phyloP scores from a whole-genome alignment of 2,888 invertebrate species.

The Drosophila monieri region DNA sequence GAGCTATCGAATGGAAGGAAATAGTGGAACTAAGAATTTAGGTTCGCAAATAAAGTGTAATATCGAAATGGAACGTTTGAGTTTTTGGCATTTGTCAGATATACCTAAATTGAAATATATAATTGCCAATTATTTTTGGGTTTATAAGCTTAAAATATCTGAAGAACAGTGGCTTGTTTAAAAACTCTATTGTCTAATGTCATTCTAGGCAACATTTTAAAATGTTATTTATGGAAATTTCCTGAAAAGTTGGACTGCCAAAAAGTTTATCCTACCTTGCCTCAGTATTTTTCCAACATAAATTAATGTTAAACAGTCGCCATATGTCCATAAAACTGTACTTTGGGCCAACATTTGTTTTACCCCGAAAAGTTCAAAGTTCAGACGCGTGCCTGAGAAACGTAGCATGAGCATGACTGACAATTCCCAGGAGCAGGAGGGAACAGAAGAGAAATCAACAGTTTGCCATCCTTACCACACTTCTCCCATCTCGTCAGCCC shows the following conservation, averaged over 20 bases:
- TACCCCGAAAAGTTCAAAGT: constrained; percentile 64
- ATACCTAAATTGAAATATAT: too few relatives aligned
- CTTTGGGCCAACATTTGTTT: constrained; percentile 28
- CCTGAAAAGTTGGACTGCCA: not conserved
- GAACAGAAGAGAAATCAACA: constrained; percentile 62
- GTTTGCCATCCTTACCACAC: constrained; percentile 60
- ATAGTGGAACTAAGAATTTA: not conserved
- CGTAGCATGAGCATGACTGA: constrained; percentile 50
- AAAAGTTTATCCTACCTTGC: constrained; percentile 1
- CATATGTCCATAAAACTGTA: constrained; percentile 19
- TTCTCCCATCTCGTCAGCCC: not conserved
- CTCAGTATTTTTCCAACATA: constrained; percentile 7
- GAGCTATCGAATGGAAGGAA: not conserved
- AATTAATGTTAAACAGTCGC: constrained; percentile 32
- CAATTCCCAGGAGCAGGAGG: constrained; percentile 41
- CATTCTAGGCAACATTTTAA: not conserved
- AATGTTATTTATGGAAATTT: constrained; percentile 3
- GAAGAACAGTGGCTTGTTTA: too few relatives aligned
- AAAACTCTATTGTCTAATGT: not conserved
- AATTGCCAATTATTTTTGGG: too few relatives aligned
- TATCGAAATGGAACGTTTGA: not conserved
- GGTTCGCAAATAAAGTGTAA: not conserved
- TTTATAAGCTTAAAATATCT: too few relatives aligned
- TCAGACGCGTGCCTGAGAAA: constrained; percentile 58
- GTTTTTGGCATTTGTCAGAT: not conserved